Evolutionary conservation across 2,888 invertebrate species (phyloP).

Genomic region (Capitulum mitella): DNA sequence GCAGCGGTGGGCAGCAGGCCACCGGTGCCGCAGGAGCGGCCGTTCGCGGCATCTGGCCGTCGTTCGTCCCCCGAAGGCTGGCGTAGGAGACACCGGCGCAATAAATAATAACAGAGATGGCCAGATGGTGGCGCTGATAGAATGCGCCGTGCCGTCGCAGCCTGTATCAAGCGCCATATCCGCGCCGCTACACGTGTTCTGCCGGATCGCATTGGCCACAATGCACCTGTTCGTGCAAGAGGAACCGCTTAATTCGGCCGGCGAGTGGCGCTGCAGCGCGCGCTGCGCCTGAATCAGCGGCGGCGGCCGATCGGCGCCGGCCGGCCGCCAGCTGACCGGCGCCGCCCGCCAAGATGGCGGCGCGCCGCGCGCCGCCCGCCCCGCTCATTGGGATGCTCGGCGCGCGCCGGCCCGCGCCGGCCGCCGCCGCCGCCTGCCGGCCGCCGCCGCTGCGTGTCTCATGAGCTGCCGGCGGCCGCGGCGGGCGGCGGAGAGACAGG

Average conservation of each 20-base stretch:
- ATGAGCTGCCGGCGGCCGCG: too few species aligned
- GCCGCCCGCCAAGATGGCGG: neutral
- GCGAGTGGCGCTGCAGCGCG: neutral
- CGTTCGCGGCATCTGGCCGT: too few species aligned
- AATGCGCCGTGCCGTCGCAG: neutral
- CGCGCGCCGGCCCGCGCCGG: neutral
- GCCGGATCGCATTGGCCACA: neutral
- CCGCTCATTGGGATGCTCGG: constrained; percentile 18
- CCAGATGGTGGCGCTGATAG: neutral
- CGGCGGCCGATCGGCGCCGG: neutral
- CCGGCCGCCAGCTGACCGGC: neutral
- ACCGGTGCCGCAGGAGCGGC: too few species aligned
- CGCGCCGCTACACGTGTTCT: neutral
- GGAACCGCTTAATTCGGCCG: neutral
- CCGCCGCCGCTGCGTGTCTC: too few species aligned
- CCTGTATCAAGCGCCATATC: neutral
- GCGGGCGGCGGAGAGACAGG: neutral
- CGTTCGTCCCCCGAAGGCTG: neutral
- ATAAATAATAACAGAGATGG: neutral
- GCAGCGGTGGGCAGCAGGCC: too few species aligned
- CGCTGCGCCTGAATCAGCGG: neutral
- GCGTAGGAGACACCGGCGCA: neutral
- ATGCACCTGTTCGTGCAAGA: neutral
- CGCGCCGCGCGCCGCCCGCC: neutral
- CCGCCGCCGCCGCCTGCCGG: too few species aligned